Evolutionary conservation across 1,140 invertebrate genomes (phyloP), one percentile per base, ranked within the genome.

Genomic region (Pseudomyrmex cubaensis): DNA sequence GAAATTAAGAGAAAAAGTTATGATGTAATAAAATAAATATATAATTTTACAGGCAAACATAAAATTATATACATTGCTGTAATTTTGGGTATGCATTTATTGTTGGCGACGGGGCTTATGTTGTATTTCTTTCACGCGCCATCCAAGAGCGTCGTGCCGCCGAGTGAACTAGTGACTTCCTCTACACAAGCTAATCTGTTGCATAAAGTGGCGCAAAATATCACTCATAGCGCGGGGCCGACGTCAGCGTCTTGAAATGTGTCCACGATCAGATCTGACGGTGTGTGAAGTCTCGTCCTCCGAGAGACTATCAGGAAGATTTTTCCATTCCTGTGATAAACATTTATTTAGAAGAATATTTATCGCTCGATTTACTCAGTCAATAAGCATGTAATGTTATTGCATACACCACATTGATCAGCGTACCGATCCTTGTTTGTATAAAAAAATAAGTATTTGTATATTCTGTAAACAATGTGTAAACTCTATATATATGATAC

Each of bases 71-170:
- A 98, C 17, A 95, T 96, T 35, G 95, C 96, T 35, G 95, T 96
- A 44, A 96, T 98, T 56, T 90, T 98, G 46, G 94, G 95, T 17
- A 96, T 98, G 84, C 98, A 99, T 92, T 95, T 98, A 54, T 90
- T 98, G 4, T 92, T 99, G 10, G 97, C 98, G 46, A 95, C 96
- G 80, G 97, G 98, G 44, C 98, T 99, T 92, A 97, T 98, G 96
- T 93, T 98, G 35, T 97, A 95, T 82, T 97, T 97, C 88, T 97
- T 96, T 87, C 95, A 96, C 83, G 92, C 92, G 5, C 93, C 95
- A 54, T 74, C 83, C 3, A 89, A 54, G 15, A 59, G 0, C 35
- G 12, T n/a, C 0, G 12, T 52, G 5, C 7, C 48, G 5, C 4
- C 17, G 54, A 10, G 2, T 15, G 20, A 67, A 17, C 7, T 35